Percentiles rank a stretch among this genome's conserved stretches.
Evolutionary conservation across 1,140 invertebrate species (phyloP).

Genomic region (Drosophila carrolli): DNA sequence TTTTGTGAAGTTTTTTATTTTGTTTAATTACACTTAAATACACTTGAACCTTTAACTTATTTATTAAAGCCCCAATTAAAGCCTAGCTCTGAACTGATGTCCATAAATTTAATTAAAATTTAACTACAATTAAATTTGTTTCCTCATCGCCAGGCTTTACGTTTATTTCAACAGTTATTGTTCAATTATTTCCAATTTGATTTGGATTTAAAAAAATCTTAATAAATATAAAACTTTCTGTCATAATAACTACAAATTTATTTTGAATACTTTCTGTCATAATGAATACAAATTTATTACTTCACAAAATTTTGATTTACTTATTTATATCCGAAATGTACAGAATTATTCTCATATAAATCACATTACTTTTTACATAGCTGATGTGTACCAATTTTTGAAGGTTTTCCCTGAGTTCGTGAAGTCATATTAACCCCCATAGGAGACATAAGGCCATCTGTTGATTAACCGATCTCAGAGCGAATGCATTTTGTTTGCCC

Average conservation of each 20-base stretch:
- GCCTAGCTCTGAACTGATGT: too few relatives aligned
- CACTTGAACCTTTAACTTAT: neutral
- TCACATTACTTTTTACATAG: neutral
- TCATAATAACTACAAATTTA: too few relatives aligned
- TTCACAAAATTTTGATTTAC: neutral
- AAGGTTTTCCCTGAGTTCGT: slow-evolving; percentile 26
- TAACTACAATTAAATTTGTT: too few relatives aligned
- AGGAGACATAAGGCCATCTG: slow-evolving; percentile 16
- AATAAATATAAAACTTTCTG: too few relatives aligned
- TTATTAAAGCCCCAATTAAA: too few relatives aligned
- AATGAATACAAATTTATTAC: too few relatives aligned
- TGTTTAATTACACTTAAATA: neutral
- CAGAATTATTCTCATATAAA: neutral
- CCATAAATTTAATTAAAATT: too few relatives aligned
- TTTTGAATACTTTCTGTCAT: too few relatives aligned
- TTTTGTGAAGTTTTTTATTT: neutral
- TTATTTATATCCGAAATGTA: neutral
- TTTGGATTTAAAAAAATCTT: too few relatives aligned
- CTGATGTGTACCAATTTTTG: slow-evolving; percentile 9
- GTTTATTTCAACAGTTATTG: too few relatives aligned
- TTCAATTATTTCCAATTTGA: too few relatives aligned
- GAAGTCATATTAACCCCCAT: slow-evolving; percentile 7
- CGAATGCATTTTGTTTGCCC: slow-evolving; percentile 28
- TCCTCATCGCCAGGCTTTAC: too few relatives aligned
- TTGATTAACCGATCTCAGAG: slow-evolving; percentile 42